Conservation (phyloP, 2,888 invertebrate genomes). For the Amorpha juglandis region DNA sequence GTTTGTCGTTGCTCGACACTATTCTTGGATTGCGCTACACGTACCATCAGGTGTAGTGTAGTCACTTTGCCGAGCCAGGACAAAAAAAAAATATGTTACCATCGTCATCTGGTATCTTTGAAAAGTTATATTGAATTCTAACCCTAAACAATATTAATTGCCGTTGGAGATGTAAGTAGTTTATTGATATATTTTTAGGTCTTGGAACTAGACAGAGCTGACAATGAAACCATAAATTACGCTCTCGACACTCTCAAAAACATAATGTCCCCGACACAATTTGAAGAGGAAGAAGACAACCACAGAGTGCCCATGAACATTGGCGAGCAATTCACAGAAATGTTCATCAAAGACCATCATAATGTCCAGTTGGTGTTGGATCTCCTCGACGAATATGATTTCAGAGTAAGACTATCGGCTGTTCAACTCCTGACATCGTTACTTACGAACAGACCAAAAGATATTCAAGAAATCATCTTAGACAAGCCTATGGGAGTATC, state of each 20-base stretch:
- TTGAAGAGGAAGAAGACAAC: slow-evolving; percentile 91
- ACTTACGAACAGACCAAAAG: slow-evolving; percentile 92
- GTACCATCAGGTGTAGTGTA: too few relatives aligned
- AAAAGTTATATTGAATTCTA: too few relatives aligned
- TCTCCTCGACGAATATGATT: slow-evolving; percentile 97
- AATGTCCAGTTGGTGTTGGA: slow-evolving; percentile 92
- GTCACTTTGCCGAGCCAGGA: too few relatives aligned
- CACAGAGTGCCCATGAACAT: slow-evolving; percentile 87
- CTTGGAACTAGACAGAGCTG: slow-evolving; percentile 93
- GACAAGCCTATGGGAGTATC: slow-evolving; percentile 98
- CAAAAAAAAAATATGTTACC: too few relatives aligned
- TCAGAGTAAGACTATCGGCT: slow-evolving; percentile 95
- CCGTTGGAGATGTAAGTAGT: too few relatives aligned
- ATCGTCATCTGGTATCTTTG: too few relatives aligned
- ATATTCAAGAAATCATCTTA: slow-evolving; percentile 93
- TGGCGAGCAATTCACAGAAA: slow-evolving; percentile 98
- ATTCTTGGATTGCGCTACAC: too few relatives aligned
- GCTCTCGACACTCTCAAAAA: slow-evolving; percentile 96
- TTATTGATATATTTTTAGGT: slow-evolving; percentile 79
- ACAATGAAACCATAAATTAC: slow-evolving; percentile 96
- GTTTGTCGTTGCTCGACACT: too few relatives aligned
- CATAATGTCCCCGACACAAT: slow-evolving; percentile 91
- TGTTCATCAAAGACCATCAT: slow-evolving; percentile 95
- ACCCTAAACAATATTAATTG: too few relatives aligned
- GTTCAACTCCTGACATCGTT: slow-evolving; percentile 95